phyloP scores from a whole-genome alignment of 2,113 vertebrate species.

The Pelecanoides urinatrix region DNA sequence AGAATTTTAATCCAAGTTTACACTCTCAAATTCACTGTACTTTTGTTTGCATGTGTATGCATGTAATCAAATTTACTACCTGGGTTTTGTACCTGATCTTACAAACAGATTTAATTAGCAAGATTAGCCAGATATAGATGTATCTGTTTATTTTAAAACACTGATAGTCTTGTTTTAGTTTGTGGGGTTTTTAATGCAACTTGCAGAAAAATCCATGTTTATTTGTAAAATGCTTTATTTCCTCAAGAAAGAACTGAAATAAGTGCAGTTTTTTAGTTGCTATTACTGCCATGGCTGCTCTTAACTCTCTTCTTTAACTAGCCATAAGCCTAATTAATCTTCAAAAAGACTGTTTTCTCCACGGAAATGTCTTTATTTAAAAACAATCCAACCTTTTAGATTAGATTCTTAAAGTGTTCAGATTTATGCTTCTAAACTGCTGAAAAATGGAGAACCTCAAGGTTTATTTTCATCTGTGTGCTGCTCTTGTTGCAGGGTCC shows the following conservation, averaged over 20 bases:
- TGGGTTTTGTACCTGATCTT: neutral
- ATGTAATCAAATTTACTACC: neutral
- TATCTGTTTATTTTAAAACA: neutral
- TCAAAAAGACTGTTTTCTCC: neutral
- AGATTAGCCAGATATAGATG: neutral
- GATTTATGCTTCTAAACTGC: neutral
- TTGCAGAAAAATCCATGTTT: fast-evolving
- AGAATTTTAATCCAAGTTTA: neutral
- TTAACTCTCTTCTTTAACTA: neutral
- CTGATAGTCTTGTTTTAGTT: neutral
- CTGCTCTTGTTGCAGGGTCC: conserved; percentile 79
- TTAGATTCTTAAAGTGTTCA: neutral
- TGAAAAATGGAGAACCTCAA: neutral
- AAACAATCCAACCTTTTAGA: neutral
- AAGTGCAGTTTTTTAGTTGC: neutral
- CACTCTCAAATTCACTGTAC: neutral
- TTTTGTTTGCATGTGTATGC: neutral
- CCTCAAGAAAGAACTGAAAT: neutral
- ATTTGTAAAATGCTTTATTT: neutral
- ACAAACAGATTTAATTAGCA: neutral
- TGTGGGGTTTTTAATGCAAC: neutral
- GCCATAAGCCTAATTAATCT: neutral
- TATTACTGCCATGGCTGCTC: neutral
- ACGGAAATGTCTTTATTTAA: neutral
- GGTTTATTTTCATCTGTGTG: neutral